Conservation (phyloP, 2,113 vertebrate species). For the Laticauda colubrina region DNA sequence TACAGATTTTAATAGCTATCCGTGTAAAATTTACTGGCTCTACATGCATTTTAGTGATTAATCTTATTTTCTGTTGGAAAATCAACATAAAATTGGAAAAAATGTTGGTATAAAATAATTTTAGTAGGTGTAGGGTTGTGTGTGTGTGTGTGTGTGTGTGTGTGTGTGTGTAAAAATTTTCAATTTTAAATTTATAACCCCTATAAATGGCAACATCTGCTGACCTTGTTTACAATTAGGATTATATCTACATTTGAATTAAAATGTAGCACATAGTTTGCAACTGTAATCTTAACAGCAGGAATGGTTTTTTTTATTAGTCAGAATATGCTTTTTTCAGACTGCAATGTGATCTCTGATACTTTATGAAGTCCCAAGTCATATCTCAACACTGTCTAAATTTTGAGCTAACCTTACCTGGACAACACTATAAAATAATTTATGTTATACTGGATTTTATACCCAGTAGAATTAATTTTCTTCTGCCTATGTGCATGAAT, state of each 20-base stretch:
- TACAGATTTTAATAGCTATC: neutral
- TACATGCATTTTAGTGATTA: neutral
- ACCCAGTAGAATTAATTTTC: neutral
- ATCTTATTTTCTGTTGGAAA: neutral
- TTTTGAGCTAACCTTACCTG: neutral
- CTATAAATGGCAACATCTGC: neutral
- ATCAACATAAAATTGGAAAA: neutral
- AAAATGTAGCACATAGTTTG: neutral
- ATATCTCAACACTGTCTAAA: neutral
- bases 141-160: neutral
- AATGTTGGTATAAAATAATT: neutral
- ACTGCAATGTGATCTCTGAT: neutral
- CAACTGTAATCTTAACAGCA: neutral
- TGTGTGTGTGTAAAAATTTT: neutral
- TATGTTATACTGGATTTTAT: neutral
- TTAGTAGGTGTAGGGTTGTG: neutral
- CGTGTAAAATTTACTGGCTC: neutral
- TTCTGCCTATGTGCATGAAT: neutral
- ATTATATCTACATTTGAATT: neutral
- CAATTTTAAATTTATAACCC: neutral
- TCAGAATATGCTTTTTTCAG: neutral
- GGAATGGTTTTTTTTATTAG: neutral
- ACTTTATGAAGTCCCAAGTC: neutral
- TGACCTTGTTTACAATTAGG: neutral
- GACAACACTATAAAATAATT: neutral